Percentiles rank a stretch among this genome's conserved stretches.
phyloP scores from a whole-genome alignment of 2,797 vertebrate genomes.

The Petrocephalus schoutedeni region DNA sequence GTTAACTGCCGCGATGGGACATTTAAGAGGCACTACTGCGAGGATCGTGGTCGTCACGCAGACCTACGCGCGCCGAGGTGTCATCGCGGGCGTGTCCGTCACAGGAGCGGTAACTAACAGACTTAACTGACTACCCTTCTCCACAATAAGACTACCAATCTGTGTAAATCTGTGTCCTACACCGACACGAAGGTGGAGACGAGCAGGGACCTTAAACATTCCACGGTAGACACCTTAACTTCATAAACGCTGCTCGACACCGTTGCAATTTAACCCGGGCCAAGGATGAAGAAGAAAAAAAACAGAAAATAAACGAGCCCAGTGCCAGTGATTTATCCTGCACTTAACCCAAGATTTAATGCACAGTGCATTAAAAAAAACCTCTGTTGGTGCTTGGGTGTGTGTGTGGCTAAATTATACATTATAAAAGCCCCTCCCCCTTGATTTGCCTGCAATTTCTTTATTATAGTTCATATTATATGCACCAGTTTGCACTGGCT shows the following conservation, averaged over 20 bases:
- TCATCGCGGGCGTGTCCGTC: neutral
- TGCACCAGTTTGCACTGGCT: neutral
- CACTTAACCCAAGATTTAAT: neutral
- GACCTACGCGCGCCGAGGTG: neutral
- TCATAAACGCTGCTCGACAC: neutral
- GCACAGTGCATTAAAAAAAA: neutral
- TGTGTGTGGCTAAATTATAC: neutral
- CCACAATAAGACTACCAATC: neutral
- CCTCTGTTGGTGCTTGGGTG: neutral
- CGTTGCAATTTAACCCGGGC: neutral
- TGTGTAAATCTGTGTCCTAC: neutral
- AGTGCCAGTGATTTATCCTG: neutral
- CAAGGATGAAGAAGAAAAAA: neutral
- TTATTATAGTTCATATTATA: neutral
- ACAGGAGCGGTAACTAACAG: neutral
- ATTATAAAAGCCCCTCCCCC: neutral
- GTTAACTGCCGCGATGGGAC: neutral
- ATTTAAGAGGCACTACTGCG: neutral
- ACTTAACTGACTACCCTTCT: neutral
- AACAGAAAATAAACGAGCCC: neutral
- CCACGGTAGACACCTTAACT: neutral
- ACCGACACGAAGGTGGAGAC: neutral
- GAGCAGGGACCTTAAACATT: neutral
- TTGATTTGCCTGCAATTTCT: neutral
- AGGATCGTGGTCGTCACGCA: neutral